Percentiles rank a stretch among this genome's conserved stretches.
phyloP scores from a whole-genome alignment of 1,140 invertebrate genomes.

The Macrobrachium rosenbergii region DNA sequence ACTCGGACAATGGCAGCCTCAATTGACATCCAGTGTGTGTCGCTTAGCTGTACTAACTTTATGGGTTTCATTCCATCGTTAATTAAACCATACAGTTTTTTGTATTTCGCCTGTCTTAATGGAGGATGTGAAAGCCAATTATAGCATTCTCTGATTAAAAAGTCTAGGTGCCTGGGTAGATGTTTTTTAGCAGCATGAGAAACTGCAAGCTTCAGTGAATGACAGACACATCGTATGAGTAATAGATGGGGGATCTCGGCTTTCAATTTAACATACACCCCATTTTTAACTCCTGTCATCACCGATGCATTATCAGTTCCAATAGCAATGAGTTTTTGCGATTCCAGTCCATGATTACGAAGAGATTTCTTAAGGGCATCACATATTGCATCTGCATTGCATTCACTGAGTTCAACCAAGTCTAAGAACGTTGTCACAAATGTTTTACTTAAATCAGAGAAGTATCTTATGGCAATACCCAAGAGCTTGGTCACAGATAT shows the following conservation, averaged over 20 bases:
- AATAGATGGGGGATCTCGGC: too few relatives aligned
- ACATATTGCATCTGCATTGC: too few relatives aligned
- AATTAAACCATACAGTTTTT: conserved; percentile 21
- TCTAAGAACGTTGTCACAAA: conserved; percentile 18
- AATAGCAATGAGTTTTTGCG: too few relatives aligned
- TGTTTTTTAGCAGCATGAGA: conserved; percentile 22
- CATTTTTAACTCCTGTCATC: too few relatives aligned
- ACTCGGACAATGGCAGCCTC: too few relatives aligned
- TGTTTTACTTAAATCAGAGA: conserved; percentile 12
- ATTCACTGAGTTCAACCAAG: conserved; percentile 24
- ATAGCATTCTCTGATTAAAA: conserved; percentile 5
- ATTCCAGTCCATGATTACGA: too few relatives aligned
- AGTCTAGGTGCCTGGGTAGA: conserved; percentile 35
- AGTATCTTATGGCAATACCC: conserved; percentile 13
- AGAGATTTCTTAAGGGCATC: too few relatives aligned
- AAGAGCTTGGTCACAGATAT: conserved; percentile 20
- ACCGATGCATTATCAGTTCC: too few relatives aligned
- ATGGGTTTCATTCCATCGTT: conserved; percentile 29
- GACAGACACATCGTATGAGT: too few relatives aligned
- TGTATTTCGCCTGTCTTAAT: conserved; percentile 11
- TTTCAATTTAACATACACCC: too few relatives aligned
- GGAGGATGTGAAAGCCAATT: conserved; percentile 33
- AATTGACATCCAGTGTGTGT: conserved; percentile 44
- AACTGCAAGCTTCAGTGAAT: conserved; percentile 29
- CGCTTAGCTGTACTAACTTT: conserved; percentile 25